Conservation (phyloP, 2,888 invertebrate genomes). For the Ochropacha duplaris region DNA sequence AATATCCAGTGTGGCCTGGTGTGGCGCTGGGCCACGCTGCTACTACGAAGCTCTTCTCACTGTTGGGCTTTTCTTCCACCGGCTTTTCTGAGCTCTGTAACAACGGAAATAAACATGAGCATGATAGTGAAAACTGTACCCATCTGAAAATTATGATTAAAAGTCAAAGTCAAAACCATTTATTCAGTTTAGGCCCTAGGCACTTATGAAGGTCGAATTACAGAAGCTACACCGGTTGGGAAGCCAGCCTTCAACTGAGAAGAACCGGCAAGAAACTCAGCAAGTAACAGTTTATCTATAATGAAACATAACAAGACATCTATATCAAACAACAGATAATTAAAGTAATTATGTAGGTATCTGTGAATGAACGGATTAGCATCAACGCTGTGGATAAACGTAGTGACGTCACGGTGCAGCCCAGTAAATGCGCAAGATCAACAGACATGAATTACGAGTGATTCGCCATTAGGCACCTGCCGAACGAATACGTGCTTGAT, state of each 20-base stretch:
- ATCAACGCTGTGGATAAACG: background rate
- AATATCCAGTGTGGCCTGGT: constrained; percentile 98
- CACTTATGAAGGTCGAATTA: too few relatives aligned
- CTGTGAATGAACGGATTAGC: background rate
- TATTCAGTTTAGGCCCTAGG: too few relatives aligned
- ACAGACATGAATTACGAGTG: constrained; percentile 44
- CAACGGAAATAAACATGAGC: constrained; percentile 7
- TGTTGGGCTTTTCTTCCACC: constrained; percentile 69
- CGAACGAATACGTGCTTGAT: constrained; percentile 61
- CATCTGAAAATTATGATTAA: too few relatives aligned
- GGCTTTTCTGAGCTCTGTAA: constrained; percentile 69
- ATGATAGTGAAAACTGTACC: too few relatives aligned
- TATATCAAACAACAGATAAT: too few relatives aligned
- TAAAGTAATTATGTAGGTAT: too few relatives aligned
- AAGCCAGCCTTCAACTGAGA: too few relatives aligned
- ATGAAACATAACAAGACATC: too few relatives aligned
- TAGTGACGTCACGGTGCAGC: constrained; percentile 39
- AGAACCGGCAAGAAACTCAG: too few relatives aligned
- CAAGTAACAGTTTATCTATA: too few relatives aligned
- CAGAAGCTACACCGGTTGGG: too few relatives aligned
- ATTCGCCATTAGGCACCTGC: constrained; percentile 49
- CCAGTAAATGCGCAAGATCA: constrained; percentile 45
- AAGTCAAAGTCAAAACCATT: too few relatives aligned
- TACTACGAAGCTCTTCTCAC: constrained; percentile 84
- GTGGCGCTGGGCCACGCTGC: constrained; percentile 87